These are phyloP conservation scores for Squalus acanthias DNA, from an alignment of 2,797 vertebrate species.

Conservation along the genomic window DNA sequence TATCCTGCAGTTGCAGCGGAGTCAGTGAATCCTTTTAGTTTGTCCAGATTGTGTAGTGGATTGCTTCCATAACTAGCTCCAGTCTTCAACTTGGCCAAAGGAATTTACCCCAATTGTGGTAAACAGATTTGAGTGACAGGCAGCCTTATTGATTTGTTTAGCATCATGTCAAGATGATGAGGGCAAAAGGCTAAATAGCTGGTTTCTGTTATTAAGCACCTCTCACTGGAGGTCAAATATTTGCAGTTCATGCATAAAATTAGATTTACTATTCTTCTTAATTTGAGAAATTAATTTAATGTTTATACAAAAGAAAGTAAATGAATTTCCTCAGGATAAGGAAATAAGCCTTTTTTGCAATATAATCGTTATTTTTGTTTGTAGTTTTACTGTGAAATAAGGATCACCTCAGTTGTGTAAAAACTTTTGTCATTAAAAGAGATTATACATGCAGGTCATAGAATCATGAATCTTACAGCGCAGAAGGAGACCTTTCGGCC, in stretches of 20 bases:
- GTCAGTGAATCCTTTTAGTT: not conserved
- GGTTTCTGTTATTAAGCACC: not conserved
- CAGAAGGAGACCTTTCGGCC: not conserved
- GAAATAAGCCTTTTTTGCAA: not conserved
- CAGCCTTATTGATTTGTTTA: too few relatives aligned
- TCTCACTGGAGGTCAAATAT: not conserved
- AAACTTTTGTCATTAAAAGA: not conserved
- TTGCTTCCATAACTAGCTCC: not conserved
- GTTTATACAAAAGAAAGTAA: not conserved
- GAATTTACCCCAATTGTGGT: too few relatives aligned
- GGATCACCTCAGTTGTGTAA: not conserved
- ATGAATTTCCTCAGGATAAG: not conserved
- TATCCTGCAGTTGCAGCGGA: not conserved
- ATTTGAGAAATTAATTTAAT: not conserved
- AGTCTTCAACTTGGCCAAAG: not conserved
- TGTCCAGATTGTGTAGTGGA: not conserved
- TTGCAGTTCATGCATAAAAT: too few relatives aligned
- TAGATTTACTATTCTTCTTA: not conserved
- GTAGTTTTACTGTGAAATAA: not conserved
- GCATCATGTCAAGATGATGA: not conserved
- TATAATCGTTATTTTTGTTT: not conserved
- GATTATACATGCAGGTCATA: too few relatives aligned
- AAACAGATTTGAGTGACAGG: too few relatives aligned
- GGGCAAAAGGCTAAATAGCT: not conserved
- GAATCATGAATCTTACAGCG: not conserved